phyloP scores from a whole-genome alignment of 2,113 vertebrate genomes.

The Etia nguti region DNA sequence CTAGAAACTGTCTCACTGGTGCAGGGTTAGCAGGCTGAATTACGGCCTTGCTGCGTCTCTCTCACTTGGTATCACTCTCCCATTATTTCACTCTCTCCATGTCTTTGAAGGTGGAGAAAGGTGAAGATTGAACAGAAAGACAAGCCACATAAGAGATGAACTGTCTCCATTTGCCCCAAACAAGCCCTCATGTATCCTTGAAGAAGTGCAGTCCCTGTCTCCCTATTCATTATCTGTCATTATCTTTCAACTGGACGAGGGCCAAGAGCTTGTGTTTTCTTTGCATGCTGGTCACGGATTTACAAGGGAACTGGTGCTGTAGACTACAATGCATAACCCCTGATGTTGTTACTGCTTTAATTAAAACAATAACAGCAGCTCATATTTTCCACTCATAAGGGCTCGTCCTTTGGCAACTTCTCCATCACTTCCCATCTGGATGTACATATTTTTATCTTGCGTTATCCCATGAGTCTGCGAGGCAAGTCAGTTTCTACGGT shows the following conservation, averaged over 20 bases:
- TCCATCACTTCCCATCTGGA: conserved; percentile 56
- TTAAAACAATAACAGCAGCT: conserved; percentile 61
- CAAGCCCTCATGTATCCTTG: conserved; percentile 48
- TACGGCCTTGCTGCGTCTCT: conserved; percentile 32
- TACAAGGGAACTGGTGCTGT: conserved; percentile 44
- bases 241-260: conserved; percentile 53
- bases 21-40: conserved; percentile 61
- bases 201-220: conserved; percentile 41
- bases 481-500: conserved; percentile 6
- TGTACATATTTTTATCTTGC: not conserved
- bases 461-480: conserved; percentile 23
- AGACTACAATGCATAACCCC: conserved; percentile 33
- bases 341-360: conserved; percentile 50
- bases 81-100: not conserved
- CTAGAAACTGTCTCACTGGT: conserved; percentile 36
- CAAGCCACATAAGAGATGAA: conserved; percentile 47
- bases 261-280: conserved; percentile 51
- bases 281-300: conserved; percentile 46
- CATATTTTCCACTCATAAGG: conserved; percentile 15
- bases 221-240: conserved; percentile 67
- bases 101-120: not conserved
- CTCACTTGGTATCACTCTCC: not conserved
- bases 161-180: conserved; percentile 56
- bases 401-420: conserved; percentile 30
- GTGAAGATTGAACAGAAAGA: conserved; percentile 17